A percentile compares a stretch with the other conserved stretches of the same genome.
These are phyloP conservation scores for Nothoprocta pentlandii DNA, from an alignment of 2,113 vertebrate genomes.

Conservation along the genomic window DNA sequence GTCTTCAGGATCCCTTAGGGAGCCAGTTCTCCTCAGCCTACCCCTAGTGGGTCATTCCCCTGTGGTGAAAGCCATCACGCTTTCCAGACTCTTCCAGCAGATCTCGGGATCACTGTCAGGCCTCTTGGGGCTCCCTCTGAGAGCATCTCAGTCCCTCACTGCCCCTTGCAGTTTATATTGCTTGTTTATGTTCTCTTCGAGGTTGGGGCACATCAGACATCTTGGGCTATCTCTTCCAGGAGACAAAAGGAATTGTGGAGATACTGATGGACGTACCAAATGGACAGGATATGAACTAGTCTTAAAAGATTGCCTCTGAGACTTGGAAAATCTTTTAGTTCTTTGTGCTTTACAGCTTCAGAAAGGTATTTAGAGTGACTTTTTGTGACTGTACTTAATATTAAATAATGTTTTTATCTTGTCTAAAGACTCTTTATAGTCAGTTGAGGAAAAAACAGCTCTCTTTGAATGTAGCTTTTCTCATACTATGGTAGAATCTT, in stretches of 20 bases:
- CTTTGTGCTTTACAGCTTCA: background rate
- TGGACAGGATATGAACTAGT: background rate
- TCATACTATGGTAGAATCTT: background rate
- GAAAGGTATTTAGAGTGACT: background rate
- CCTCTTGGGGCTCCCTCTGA: background rate
- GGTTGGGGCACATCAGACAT: background rate
- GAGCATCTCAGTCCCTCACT: background rate
- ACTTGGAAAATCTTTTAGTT: background rate
- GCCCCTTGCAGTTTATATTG: background rate
- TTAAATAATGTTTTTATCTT: background rate
- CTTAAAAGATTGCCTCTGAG: background rate
- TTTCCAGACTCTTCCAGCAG: background rate
- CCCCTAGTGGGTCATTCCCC: background rate
- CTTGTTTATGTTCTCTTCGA: background rate
- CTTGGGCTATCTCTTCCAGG: background rate
- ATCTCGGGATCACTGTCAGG: background rate
- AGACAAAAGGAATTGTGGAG: background rate
- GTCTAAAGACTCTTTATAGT: background rate
- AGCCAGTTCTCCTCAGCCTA: background rate
- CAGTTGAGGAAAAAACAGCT: slow-evolving; percentile 8
- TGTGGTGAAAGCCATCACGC: background rate
- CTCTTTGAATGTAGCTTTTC: background rate
- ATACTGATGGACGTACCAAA: background rate
- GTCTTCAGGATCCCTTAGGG: background rate
- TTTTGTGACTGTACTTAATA: background rate